Evolutionary conservation across 2,888 invertebrate genomes (phyloP), one percentile per base, ranked within the genome.

Genomic region (Nomada ruficornis): DNA sequence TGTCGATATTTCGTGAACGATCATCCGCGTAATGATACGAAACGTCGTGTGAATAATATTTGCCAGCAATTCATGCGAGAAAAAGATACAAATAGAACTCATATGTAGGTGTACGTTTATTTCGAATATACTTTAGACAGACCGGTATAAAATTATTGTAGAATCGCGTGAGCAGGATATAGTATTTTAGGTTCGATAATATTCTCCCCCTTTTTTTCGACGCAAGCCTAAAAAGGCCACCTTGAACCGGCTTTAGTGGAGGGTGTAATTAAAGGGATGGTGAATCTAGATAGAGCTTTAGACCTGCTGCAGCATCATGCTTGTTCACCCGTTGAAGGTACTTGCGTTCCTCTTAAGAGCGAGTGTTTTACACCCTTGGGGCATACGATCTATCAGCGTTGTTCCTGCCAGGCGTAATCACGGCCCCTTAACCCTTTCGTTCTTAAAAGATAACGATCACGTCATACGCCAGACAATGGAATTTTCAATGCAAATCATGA

Each of bases 191-290:
- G 52, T 71, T 47, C 15, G 13, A 29, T n/a, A 68, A 15, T 36
- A 50, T 64, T n/a, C 44, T 57, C 64, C 57, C 64, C 44, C 44
- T 44, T 13, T 11, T 62, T 73, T 55, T 29, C 15, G 65, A n/a
- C 55, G 52, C 20, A 57, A 26, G 65, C 70, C 54, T 60, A 68
- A 84, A 82, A 79, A 75, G 72, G 69, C 83, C 47, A 77, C 52
- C 71, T 68, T 47, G 68, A 60, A 69, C 69, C 65, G 15, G 57
- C 70, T 70, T 70, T 62, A 67, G 36, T 44, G 57, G 57, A 83
- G 62, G 68, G 77, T 81, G 77, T 84, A 83, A 84, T 84, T 84
- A 83, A 83, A 83, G 84, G 84, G 85, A 82, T 59, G 82, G 75
- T 18, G 85, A 63, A 84, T 85, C 85, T 84, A 82, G 85, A 84